Conservation (phyloP, 1,140 invertebrate species). For the Aphelenchoides fujianensis region DNA sequence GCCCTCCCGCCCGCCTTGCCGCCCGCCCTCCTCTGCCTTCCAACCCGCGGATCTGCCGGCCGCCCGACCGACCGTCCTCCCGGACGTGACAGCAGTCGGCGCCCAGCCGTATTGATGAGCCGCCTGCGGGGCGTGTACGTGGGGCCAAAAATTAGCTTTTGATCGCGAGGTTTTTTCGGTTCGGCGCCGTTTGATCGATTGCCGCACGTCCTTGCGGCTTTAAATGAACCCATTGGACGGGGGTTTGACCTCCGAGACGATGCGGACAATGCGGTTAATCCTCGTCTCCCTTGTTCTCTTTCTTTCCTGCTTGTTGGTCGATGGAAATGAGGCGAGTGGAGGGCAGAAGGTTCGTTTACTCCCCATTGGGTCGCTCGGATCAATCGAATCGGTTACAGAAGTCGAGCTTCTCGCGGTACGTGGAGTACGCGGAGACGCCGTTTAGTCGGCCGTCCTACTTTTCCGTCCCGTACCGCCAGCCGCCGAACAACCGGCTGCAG, state of each 20-base stretch:
- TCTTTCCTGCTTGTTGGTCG: not conserved
- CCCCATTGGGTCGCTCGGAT: no score
- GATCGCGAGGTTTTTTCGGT: no score
- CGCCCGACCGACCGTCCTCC: no score
- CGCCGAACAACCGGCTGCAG: no score
- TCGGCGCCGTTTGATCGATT: not conserved
- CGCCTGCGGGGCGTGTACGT: not conserved
- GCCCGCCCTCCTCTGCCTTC: no score
- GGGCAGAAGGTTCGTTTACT: not conserved
- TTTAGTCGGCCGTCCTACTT: constrained; percentile 21
- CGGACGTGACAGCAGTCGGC: no score
- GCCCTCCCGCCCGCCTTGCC: no score
- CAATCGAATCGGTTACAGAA: not conserved
- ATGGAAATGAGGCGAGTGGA: not conserved
- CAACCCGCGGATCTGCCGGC: no score
- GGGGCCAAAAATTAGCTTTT: not conserved
- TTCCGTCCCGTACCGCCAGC: not conserved
- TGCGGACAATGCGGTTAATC: not conserved
- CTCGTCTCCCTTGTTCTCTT: not conserved
- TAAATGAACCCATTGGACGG: no score
- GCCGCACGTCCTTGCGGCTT: no score
- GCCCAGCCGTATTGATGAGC: no score
- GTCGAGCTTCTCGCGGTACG: not conserved
- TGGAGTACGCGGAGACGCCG: constrained; percentile 23
- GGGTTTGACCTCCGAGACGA: no score